Evolutionary conservation across 1,140 invertebrate species (phyloP), one percentile per base, ranked within the genome.

Genomic region (Antheraea mylitta): DNA sequence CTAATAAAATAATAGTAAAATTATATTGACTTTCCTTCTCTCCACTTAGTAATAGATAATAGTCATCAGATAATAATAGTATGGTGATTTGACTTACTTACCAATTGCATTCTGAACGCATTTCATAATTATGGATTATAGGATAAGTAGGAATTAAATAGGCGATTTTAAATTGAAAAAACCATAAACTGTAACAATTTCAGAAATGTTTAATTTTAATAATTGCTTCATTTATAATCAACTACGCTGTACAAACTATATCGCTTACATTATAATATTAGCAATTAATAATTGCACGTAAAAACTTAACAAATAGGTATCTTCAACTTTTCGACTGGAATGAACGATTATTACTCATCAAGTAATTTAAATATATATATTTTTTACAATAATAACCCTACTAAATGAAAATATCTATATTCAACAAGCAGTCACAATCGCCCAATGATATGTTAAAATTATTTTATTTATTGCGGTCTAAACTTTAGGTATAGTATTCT

Each of bases 251-350:
- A 92, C 90, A 92, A 87, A 89, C 90, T 92, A 92, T 84, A 82
- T 90, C 80, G 87, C 89, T 90, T 90, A 92, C 86, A 90, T 90
- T 92, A 92, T 78, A 89, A 60, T 30, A 90, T 92, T 92, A 92
- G 90, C 88, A 90, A 90, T 92, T 90, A 92, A 92, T 92, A 92
- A 92, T 92, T 92, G 90, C 90, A 92, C 90, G 89, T 92, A 92
- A 92, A 92, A 91, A 92, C 88, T 90, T 92, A 92, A 92, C 87
- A 90, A 91, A 89, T 90, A 92, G 84, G 80, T 90, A 90, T 78
- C 85, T 89, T 90, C 82, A 92, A 90, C 87, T 85, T 90, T 88
- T 91, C 86, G 86, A 88, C 87, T 92, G 90, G 90, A 92, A 92
- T 92, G 90, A 92, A 92, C 89, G 78, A 89, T 90, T 84, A 88